Base-by-base conservation (phyloP, 2,797 vertebrate species). In the Nyctibius grandis region DNA sequence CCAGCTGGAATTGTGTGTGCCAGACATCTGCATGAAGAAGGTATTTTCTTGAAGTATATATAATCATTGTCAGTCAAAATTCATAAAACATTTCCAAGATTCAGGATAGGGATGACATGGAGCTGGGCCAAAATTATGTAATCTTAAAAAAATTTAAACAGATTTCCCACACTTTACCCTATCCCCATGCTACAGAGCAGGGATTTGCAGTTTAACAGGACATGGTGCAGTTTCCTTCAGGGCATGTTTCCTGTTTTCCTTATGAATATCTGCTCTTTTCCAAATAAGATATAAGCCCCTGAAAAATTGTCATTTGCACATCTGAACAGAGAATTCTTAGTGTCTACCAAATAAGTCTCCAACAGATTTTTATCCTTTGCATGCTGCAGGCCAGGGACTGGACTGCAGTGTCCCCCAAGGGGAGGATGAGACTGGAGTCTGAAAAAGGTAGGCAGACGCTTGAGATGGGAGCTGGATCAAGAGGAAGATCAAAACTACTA, bases 11-110 rank as follows among this genome's bases (percentile, higher is more conserved):
- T 23, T 68, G 15, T 61, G 7, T 65, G 15, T 34, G 45, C 76
- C 93, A 95, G 65, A 95, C 82, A 89, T 80, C 85, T 93, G 69
- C 33, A 64, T 48, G 10, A 80, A 84, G 29, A 72, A 84, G 50
- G 53, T 89, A 56, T 89, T 93, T 80, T 83, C 79, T 70, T 77
- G 31, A 95, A 36, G 33, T 57, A 77, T 82, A 28, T 33, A 13
- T 42, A 76, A 70, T 53, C 77, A 38, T 34, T 69, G 22, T 77
- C 45, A 88, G 53, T 20, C 15, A 88, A 87, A 89, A 88, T 77
- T 83, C 28, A 63, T 53, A 16, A 87, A 89, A 69, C 18, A 6
- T 42, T 88, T 67, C 75, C 65, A 93, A 88, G 63, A 83, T 73
- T 92, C 0, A 1, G 51, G 34, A 65, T 15, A 63, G 4, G 15